Percentiles rank a stretch among this genome's conserved stretches.
phyloP scores from a whole-genome alignment of 2,888 invertebrate genomes.

The Mechanitis messenoides region DNA sequence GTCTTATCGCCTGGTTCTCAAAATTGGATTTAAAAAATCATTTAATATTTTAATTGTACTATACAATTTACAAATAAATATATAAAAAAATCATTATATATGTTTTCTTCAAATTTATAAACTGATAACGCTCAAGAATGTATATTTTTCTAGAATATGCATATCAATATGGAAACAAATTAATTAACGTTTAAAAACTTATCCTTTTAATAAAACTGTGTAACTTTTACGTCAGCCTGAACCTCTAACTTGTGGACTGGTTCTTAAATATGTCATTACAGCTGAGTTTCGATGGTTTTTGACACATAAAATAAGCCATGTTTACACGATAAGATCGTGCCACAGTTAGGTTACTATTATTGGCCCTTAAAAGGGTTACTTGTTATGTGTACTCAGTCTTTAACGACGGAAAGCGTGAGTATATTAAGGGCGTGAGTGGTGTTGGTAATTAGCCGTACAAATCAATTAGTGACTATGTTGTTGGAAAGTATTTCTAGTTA shows the following conservation, averaged over 20 bases:
- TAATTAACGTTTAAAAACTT: too few species aligned
- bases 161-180: too few species aligned
- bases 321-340: conserved; percentile 23
- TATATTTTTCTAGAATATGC: too few species aligned
- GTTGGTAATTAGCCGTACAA: conserved; percentile 13
- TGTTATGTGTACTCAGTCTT: conserved; percentile 29
- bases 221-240: background rate
- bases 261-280: conserved; percentile 5
- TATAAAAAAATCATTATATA: too few species aligned
- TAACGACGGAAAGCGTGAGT: conserved; percentile 24
- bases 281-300: background rate
- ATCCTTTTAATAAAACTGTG: background rate
- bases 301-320: conserved; percentile 21
- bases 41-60: background rate
- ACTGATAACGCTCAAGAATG: too few species aligned
- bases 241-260: background rate
- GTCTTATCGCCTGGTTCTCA: conserved; percentile 21
- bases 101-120: too few species aligned
- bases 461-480: background rate
- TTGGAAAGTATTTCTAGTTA: background rate
- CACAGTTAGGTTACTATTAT: conserved; percentile 23
- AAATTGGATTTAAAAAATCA: conserved; percentile 14
- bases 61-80: too few species aligned
- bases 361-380: conserved; percentile 28
- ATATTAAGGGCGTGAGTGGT: conserved; percentile 26